Evolutionary conservation across 2,888 invertebrate species (phyloP), one percentile per base, ranked within the genome.

Genomic region (Rhingia rostrata): DNA sequence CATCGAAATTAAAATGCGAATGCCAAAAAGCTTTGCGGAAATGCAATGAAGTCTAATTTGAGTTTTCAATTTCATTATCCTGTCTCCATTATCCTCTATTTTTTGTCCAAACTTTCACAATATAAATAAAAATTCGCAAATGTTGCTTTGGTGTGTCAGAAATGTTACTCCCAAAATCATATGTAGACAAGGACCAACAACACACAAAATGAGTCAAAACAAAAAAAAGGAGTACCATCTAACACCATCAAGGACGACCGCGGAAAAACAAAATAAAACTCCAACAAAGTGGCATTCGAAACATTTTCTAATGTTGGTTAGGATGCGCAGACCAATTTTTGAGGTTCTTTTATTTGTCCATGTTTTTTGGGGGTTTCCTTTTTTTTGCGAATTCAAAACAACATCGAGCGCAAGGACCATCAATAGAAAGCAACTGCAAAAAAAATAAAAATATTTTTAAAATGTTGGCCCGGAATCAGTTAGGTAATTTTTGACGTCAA

Each of bases 51-150:
- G 49, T 53, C 77, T 82, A 61, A 82, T 82, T 82, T 72, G 53
- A 61, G 70, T 72, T 78, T 82, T 66, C 54, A 72, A 78, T 78
- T 82, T 78, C 70, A 82, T 72, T 82, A 82, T 77, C 72, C 72
- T 66, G 41, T 61, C 32, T 56, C 56, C 39, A 72, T 72, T 66
- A 60, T 77, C 58, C 64, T 53, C 49, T 45, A 14, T 61, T 30
- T 61, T 51, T 47, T 37, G 51, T 45, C 33, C 49, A 39, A 12
- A 53, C 9, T 61, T 39, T 32, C 14, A 41, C 47, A 61, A 69
- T 49, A 30, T 47, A 51, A 14, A 14, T 41, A 30, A 9, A 47
- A 4, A 45, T 14, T 39, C 12, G 4, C 7, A 56, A 30, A 35
- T 39, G 56, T 45, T 53, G 6, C 9, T 37, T 22, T 63, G 22